Conservation (phyloP, 2,888 invertebrate genomes). For the Pyrrhosoma nymphula region DNA sequence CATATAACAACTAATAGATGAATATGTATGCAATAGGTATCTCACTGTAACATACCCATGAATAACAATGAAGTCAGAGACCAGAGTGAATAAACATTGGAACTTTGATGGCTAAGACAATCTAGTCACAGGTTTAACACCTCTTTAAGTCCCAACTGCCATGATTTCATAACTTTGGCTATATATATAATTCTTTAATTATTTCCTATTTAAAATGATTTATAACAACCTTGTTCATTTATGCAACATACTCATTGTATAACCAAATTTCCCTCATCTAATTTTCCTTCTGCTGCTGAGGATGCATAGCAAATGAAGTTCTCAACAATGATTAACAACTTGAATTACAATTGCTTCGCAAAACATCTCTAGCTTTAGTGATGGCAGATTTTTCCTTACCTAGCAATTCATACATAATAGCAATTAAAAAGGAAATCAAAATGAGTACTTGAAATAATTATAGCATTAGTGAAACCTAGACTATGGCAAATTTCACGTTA, state of each 20-base stretch:
- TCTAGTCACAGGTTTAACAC: neutral
- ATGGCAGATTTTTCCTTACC: neutral
- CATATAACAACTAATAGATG: neutral
- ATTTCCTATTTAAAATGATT: neutral
- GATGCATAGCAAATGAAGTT: neutral
- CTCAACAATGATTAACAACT: neutral
- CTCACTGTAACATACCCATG: neutral
- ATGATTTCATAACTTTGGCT: neutral
- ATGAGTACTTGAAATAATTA: neutral
- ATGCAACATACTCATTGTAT: neutral
- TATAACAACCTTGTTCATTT: neutral
- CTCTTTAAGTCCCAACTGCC: neutral
- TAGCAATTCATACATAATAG: neutral
- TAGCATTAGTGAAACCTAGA: neutral
- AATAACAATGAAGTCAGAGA: neutral
- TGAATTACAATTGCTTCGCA: neutral
- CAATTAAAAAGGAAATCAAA: neutral
- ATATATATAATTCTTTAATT: neutral
- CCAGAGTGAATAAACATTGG: neutral
- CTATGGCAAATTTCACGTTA: no score
- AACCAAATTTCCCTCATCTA: neutral
- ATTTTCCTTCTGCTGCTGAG: neutral
- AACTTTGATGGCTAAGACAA: neutral
- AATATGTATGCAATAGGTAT: no score
- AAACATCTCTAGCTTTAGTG: neutral